Percentiles rank a stretch among this genome's conserved stretches.
Evolutionary conservation across 2,797 vertebrate genomes (phyloP).

Genomic region (Ispidina lecontei): DNA sequence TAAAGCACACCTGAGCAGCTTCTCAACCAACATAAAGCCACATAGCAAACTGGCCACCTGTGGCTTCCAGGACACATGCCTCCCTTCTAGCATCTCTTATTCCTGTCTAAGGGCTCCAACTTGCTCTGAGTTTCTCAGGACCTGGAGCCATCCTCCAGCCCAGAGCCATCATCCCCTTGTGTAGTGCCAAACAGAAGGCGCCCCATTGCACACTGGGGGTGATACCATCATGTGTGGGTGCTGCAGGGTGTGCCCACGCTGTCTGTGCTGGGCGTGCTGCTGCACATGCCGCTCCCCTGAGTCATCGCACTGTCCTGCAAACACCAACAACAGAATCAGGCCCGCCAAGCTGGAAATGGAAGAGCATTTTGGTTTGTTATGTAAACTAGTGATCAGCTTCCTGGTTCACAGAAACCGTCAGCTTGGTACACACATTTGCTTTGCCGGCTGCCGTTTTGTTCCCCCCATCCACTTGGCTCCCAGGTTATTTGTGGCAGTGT

Average conservation of each 20-base stretch:
- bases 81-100: neutral
- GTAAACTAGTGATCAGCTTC: neutral
- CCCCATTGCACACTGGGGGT: accelerated
- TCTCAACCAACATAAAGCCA: accelerated
- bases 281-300: neutral
- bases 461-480: accelerated
- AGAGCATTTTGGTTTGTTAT: neutral
- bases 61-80: accelerated
- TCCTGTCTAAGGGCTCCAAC: neutral
- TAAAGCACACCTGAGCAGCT: neutral
- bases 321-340: accelerated
- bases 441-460: neutral
- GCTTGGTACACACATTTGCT: neutral
- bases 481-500: accelerated
- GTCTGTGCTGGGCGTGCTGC: neutral
- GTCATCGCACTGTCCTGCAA: neutral
- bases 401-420: neutral
- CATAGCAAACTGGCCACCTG: accelerated
- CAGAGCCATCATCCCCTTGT: accelerated
- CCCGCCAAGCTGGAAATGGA: neutral
- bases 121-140: accelerated
- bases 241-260: accelerated
- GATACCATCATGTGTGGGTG: neutral
- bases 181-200: neutral
- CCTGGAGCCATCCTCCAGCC: neutral